Conservation (phyloP, 2,888 invertebrate genomes). For the Tribolium freemani region DNA sequence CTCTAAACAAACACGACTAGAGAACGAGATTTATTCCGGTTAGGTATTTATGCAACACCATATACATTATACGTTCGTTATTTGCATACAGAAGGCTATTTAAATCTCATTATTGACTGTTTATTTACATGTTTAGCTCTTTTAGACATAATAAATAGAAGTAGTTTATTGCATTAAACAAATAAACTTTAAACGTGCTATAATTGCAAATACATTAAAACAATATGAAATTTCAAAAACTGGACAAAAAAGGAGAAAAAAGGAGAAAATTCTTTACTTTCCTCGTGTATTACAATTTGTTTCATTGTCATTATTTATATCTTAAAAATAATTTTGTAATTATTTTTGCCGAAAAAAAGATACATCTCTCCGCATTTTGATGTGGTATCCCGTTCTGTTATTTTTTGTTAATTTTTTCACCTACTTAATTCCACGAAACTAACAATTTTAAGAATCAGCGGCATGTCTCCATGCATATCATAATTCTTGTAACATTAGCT, state of each 20-base stretch:
- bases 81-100: conserved; percentile 10
- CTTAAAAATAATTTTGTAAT: too few species aligned
- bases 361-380: too few species aligned
- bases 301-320: too few species aligned
- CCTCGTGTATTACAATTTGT: too few species aligned
- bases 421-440: not conserved
- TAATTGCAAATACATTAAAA: not conserved
- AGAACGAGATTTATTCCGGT: not conserved
- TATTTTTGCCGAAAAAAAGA: too few species aligned
- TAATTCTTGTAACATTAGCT: not conserved
- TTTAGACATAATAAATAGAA: not conserved
- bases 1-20: not conserved
- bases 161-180: not conserved
- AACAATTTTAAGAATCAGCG: not conserved
- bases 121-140: not conserved
- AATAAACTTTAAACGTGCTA: not conserved
- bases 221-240: not conserved
- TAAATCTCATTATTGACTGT: not conserved
- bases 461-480: not conserved
- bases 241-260: too few species aligned
- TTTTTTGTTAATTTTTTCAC: not conserved
- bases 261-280: too few species aligned
- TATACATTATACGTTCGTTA: conserved; percentile 10
- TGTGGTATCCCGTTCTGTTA: not conserved
- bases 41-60: conserved; percentile 10